phyloP scores from a whole-genome alignment of 2,797 vertebrate species.

The Hybognathus amarus region DNA sequence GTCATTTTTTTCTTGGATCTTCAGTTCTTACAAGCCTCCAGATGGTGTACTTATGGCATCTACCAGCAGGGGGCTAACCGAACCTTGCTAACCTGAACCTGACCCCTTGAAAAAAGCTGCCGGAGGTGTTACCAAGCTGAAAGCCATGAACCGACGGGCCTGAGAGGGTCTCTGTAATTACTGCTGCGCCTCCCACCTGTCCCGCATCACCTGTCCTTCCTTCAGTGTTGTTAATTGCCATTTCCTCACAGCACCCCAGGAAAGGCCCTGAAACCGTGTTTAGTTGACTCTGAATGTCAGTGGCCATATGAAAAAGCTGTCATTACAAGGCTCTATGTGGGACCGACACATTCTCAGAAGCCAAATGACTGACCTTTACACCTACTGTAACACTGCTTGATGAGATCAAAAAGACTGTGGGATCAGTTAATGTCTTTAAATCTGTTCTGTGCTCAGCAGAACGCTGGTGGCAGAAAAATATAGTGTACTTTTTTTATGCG shows the following conservation, averaged over 20 bases:
- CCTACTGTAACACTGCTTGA: conserved; percentile 15
- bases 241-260: conserved; percentile 12
- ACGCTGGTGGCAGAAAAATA: not conserved
- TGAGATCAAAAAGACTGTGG: conserved; percentile 19
- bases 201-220: not conserved
- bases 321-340: conserved; percentile 7
- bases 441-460: not conserved
- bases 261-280: not conserved
- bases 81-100: conserved; percentile 20
- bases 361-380: conserved; percentile 28
- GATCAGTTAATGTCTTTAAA: conserved; percentile 20
- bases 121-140: not conserved
- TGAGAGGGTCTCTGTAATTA: conserved; percentile 29
- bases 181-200: conserved; percentile 8
- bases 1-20: conserved; percentile 16
- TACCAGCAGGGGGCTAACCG: conserved; percentile 17
- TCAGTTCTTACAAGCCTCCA: conserved; percentile 5
- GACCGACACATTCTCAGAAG: conserved; percentile 1
- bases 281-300: conserved; percentile 32
- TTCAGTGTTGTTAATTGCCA: conserved; percentile 20
- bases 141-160: not conserved
- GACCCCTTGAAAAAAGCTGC: conserved; percentile 23
- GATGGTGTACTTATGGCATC: conserved; percentile 3
- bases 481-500: conserved; percentile 14
- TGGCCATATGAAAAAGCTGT: conserved; percentile 22